A percentile compares a stretch with the other conserved stretches of the same genome.
Evolutionary conservation across 1,140 invertebrate species (phyloP).

Genomic region (Drusus annulatus): DNA sequence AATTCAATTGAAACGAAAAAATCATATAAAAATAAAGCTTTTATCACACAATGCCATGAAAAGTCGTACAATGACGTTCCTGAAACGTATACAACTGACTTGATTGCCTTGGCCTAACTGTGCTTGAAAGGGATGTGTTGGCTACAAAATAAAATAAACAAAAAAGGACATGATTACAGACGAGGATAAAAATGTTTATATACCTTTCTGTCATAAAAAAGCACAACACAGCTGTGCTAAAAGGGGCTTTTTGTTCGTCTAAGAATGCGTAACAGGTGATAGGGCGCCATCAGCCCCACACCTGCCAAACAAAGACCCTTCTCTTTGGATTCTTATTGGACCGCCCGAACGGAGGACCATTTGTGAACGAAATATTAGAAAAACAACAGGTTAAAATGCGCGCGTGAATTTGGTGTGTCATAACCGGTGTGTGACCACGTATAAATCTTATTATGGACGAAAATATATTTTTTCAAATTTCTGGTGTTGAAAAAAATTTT

Average conservation of each 20-base stretch:
- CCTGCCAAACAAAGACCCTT: slow-evolving; percentile 24
- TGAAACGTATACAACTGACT: no score
- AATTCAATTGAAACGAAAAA: no score
- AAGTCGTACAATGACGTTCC: no score
- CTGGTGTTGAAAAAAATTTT: no score
- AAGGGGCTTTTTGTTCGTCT: slow-evolving; percentile 13
- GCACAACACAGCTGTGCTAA: slow-evolving; percentile 38
- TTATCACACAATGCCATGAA: no score
- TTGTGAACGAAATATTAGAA: slow-evolving; percentile 25
- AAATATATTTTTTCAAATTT: no score
- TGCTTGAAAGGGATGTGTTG: no score
- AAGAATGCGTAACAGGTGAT: slow-evolving; percentile 42
- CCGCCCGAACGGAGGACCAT: not conserved
- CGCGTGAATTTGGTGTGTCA: slow-evolving; percentile 13
- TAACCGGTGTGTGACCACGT: slow-evolving; percentile 3
- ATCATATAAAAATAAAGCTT: no score
- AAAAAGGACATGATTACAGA: slow-evolving; percentile 1
- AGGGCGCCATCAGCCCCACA: not conserved
- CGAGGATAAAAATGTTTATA: not conserved
- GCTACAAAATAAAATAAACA: not conserved
- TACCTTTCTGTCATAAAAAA: slow-evolving; percentile 16
- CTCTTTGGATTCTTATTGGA: slow-evolving; percentile 45
- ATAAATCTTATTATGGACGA: no score
- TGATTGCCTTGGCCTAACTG: no score
- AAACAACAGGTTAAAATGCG: slow-evolving; percentile 13